Conservation (phyloP, 2,888 invertebrate species). For the Dioctria rufipes region DNA sequence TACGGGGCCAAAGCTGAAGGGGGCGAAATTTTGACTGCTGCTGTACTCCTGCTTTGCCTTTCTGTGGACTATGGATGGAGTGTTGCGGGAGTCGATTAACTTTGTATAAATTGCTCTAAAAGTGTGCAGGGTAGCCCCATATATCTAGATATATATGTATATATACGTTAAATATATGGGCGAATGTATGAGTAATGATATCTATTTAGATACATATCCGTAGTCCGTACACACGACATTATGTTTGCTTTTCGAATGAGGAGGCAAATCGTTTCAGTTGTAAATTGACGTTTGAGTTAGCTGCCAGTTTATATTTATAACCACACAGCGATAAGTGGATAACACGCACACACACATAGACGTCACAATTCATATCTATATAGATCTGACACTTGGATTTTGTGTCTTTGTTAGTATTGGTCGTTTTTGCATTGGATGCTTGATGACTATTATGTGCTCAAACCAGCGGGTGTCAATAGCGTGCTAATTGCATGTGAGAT, state of each 20-base stretch:
- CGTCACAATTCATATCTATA: constrained; percentile 31
- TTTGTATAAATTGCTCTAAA: constrained; percentile 62
- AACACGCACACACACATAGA: constrained; percentile 12
- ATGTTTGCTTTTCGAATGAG: constrained; percentile 63
- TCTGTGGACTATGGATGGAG: constrained; percentile 31
- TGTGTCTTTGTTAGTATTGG: constrained; percentile 24
- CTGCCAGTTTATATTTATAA: constrained; percentile 62
- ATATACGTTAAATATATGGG: constrained; percentile 28
- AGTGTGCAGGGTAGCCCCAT: constrained; percentile 58
- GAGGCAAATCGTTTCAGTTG: constrained; percentile 63
- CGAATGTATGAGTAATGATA: constrained; percentile 56
- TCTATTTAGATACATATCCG: constrained; percentile 37
- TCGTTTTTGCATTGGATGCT: constrained; percentile 38
- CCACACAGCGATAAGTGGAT: constrained; percentile 51
- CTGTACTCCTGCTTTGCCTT: constrained; percentile 5
- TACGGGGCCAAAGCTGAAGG: background rate
- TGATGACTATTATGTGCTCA: constrained; percentile 52
- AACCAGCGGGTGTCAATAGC: constrained; percentile 62
- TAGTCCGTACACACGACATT: constrained; percentile 52
- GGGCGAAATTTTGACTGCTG: background rate
- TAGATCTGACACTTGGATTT: background rate
- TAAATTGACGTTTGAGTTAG: constrained; percentile 64
- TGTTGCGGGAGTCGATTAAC: constrained; percentile 63
- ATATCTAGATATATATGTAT: background rate
- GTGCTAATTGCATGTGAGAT: constrained; percentile 63